Base-by-base conservation (phyloP, 2,888 invertebrate genomes). In the Catotricha subobsoleta region DNA sequence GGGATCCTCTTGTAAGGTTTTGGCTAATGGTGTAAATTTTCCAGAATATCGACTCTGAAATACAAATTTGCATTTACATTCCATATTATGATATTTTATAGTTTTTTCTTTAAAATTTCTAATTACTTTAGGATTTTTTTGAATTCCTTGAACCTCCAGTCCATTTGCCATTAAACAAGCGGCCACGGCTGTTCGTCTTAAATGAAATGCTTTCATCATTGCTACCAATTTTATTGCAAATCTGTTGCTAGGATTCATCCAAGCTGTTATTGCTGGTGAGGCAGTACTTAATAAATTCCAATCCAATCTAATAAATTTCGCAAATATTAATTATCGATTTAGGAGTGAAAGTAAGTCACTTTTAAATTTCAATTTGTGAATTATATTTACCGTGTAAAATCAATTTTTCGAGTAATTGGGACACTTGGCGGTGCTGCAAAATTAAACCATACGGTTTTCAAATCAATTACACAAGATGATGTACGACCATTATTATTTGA, bases 221-320 rank as follows among this genome's bases (percentile, higher is more conserved):
- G 81, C 75, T 25, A 86, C 80, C 37, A 83, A 77, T 49, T 84
- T 73, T 45, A 84, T 82, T 37, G 90, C 83, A 45, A 94, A 72
- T 15, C 90, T 71, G 66, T 92, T 91, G 59, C 83, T 80, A 0
- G 94, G 92, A 68, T 91, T 92, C 79, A 95, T 80, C 95, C 95
- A 95, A 2, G 94, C 92, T 55, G 91, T 91, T 51, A 95, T 94
- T 0, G 92, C 90, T 0, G 95, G 94, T 0, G 92, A 90, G 6
- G 91, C 91, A 2, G 94, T 94, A 56, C 91, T 92, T 40, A 95
- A 63, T 42, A 95, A 66, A 65, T 95, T 95, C 94, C 95, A 95
- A 62, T 95, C 94, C 52, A 91, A 66, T 51, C 91, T 80, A 54
- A 7, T 27, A 12, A 3, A 10, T 10, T 39, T 30, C 16, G n/a